These are phyloP conservation scores for Ageneiosus marmoratus DNA, from an alignment of 2,113 vertebrate genomes.

Conservation along the genomic window DNA sequence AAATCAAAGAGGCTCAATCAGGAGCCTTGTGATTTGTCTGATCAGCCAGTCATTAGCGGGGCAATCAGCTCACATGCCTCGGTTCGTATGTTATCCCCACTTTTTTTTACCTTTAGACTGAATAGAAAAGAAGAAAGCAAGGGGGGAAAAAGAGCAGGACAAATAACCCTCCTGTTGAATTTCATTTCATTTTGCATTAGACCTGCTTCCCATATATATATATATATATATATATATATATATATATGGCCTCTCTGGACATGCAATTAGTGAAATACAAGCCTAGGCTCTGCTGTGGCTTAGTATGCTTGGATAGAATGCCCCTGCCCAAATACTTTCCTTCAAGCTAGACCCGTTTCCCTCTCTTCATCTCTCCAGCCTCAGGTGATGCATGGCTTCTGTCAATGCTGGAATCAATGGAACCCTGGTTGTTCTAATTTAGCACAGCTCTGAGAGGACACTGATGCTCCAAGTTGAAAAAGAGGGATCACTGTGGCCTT, in stretches of 20 bases:
- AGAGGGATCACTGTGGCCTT: slow-evolving; percentile 77
- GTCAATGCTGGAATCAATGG: slow-evolving; percentile 77
- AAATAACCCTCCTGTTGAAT: slow-evolving; percentile 32
- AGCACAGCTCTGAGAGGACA: slow-evolving; percentile 73
- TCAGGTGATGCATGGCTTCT: slow-evolving; percentile 75
- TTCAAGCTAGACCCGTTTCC: neutral
- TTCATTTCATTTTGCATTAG: slow-evolving; percentile 22
- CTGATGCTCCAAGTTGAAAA: slow-evolving; percentile 72
- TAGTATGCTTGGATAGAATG: slow-evolving; percentile 18
- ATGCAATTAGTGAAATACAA: slow-evolving; percentile 4
- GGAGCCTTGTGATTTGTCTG: slow-evolving; percentile 55
- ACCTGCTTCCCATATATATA: neutral
- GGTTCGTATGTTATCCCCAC: slow-evolving; percentile 40
- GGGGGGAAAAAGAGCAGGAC: neutral
- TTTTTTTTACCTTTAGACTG: slow-evolving; percentile 9
- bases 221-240: slow-evolving; percentile 21
- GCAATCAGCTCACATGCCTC: slow-evolving; percentile 51
- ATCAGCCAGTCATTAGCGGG: slow-evolving; percentile 53
- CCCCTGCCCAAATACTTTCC: neutral
- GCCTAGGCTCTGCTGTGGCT: neutral
- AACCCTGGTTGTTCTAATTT: slow-evolving; percentile 81
- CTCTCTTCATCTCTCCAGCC: slow-evolving; percentile 31
- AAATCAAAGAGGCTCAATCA: slow-evolving; percentile 51
- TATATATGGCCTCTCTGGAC: slow-evolving; percentile 26
- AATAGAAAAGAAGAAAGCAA: slow-evolving; percentile 17